A percentile compares a stretch with the other conserved stretches of the same genome.
Conservation (phyloP, 2,888 invertebrate genomes). For the Bruchidius siliquastri region DNA sequence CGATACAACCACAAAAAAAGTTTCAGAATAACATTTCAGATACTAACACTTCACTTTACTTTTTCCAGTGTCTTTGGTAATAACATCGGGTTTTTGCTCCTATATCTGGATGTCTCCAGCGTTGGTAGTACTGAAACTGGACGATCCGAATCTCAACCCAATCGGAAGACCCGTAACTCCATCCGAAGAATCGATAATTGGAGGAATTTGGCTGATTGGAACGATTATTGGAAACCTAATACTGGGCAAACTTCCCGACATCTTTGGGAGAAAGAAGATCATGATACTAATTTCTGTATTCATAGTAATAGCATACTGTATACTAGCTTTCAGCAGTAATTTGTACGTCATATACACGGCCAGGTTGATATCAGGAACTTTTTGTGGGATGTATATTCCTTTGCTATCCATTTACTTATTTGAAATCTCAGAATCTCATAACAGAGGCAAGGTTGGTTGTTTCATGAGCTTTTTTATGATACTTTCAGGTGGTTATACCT, state of each 20-base stretch:
- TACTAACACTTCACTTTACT: not conserved
- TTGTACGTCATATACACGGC: not conserved
- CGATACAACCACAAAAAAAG: no score
- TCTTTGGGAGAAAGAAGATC: conserved; percentile 1
- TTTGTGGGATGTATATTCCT: not conserved
- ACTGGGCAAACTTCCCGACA: not conserved
- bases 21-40: no score
- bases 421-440: conserved; percentile 1
- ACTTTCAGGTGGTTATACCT: not conserved
- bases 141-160: conserved; percentile 6
- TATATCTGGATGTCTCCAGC: conserved; percentile 7
- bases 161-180: conserved; percentile 3
- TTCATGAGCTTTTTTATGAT: not conserved
- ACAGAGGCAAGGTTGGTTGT: conserved; percentile 3
- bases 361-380: not conserved
- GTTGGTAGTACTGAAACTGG: not conserved
- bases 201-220: not conserved
- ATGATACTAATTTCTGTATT: not conserved
- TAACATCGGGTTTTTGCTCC: not conserved
- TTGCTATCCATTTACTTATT: not conserved
- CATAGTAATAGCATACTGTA: not conserved
- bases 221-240: not conserved
- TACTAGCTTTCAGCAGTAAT: not conserved
- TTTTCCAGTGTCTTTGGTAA: not conserved
- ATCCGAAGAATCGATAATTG: not conserved